Evolutionary conservation across 2,797 vertebrate genomes (phyloP).

Genomic region (Coreius guichenoti): DNA sequence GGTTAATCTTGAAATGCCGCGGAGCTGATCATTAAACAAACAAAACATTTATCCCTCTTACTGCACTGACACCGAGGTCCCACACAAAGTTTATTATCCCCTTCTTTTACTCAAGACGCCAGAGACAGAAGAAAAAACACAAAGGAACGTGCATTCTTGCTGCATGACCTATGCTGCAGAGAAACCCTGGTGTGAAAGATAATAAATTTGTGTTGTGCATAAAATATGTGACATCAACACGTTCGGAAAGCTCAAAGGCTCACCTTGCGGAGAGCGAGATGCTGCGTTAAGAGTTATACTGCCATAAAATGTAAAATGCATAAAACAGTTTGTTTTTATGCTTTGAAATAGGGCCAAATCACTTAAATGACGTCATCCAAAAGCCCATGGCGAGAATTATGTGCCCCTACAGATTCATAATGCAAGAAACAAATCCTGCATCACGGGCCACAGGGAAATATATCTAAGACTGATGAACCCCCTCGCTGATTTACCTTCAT

Average conservation of each 20-base stretch:
- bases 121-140: constrained; percentile 9
- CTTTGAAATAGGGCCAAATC: constrained; percentile 30
- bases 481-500: background rate
- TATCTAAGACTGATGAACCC: constrained; percentile 12
- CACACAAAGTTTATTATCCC: constrained; percentile 53
- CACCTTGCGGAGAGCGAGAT: background rate
- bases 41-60: constrained; percentile 58
- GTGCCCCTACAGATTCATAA: constrained; percentile 42
- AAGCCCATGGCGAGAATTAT: constrained; percentile 40
- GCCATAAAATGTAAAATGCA: constrained; percentile 48
- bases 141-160: constrained; percentile 51
- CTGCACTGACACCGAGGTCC: constrained; percentile 44
- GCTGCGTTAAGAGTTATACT: constrained; percentile 16
- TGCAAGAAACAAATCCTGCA: constrained; percentile 37
- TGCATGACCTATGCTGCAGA: constrained; percentile 50
- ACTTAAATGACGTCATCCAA: constrained; percentile 54
- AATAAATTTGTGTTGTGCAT: constrained; percentile 57
- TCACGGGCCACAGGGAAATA: background rate
- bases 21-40: constrained; percentile 59
- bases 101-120: constrained; percentile 33
- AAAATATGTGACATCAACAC: constrained; percentile 44
- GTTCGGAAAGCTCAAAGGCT: constrained; percentile 43
- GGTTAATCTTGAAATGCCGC: constrained; percentile 47
- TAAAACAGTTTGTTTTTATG: constrained; percentile 21
- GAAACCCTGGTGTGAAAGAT: constrained; percentile 54